Conservation (phyloP, 2,797 vertebrate genomes). For the Esox lucius region DNA sequence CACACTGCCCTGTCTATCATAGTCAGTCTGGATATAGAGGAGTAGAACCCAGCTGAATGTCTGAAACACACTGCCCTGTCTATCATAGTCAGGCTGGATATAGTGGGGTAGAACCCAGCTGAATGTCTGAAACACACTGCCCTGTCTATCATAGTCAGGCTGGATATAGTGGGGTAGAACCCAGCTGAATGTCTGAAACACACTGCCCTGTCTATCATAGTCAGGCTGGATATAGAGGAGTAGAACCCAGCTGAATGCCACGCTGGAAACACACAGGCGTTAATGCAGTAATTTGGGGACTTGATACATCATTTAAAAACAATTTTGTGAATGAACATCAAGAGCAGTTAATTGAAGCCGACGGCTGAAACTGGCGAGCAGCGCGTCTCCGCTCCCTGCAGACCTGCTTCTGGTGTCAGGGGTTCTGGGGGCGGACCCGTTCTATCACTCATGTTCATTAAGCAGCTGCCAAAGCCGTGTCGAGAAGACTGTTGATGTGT, state of each 20-base stretch:
- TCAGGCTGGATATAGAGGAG: slow-evolving; percentile 36
- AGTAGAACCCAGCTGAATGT: too few relatives aligned
- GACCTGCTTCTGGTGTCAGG: slow-evolving; percentile 35
- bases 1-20: too few relatives aligned
- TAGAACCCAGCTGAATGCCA: slow-evolving; percentile 19
- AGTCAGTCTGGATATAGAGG: too few relatives aligned
- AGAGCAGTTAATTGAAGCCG: slow-evolving; percentile 66
- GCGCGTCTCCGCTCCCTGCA: slow-evolving; percentile 44
- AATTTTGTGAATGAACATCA: slow-evolving; percentile 44
- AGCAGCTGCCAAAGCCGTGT: slow-evolving; percentile 71
- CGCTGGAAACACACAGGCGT: slow-evolving; percentile 52
- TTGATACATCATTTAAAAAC: slow-evolving; percentile 58
- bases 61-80: too few relatives aligned
- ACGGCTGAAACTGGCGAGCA: slow-evolving; percentile 49
- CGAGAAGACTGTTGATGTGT: slow-evolving; percentile 57
- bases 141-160: too few relatives aligned
- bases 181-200: slow-evolving; percentile 10
- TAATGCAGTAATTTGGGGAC: slow-evolving; percentile 60
- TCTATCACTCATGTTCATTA: slow-evolving; percentile 79
- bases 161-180: too few relatives aligned
- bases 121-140: too few relatives aligned
- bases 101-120: too few relatives aligned
- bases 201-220: not conserved
- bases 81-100: too few relatives aligned
- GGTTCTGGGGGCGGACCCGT: slow-evolving; percentile 39